These are phyloP conservation scores for Characodon lateralis DNA, from an alignment of 2,797 vertebrate species.

Conservation along the genomic window DNA sequence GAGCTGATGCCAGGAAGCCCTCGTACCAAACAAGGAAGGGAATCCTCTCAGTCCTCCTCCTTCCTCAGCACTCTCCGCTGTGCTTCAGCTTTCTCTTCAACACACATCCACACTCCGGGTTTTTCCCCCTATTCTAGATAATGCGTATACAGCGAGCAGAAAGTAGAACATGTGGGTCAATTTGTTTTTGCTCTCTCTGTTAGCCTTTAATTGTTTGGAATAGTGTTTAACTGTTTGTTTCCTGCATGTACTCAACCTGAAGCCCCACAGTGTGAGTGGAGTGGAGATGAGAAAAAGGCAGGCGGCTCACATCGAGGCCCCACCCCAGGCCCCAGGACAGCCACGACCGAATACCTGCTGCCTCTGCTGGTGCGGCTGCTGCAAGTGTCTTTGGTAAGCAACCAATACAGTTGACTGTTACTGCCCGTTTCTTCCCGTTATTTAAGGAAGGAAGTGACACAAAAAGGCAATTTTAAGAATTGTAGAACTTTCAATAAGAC, in stretches of 20 bases:
- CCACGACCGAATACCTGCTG: slow-evolving; percentile 97
- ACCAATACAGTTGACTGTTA: no score
- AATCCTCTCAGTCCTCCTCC: slow-evolving; percentile 50
- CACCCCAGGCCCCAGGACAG: slow-evolving; percentile 89
- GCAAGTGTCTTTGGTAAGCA: slow-evolving; percentile 97
- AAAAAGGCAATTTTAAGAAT: not conserved
- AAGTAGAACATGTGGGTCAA: not conserved
- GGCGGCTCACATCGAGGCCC: slow-evolving; percentile 95
- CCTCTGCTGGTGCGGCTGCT: slow-evolving; percentile 99
- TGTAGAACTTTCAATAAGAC: not conserved
- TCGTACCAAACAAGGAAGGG: slow-evolving; percentile 56
- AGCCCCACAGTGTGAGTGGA: slow-evolving; percentile 86
- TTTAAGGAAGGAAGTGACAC: not conserved
- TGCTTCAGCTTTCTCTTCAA: slow-evolving; percentile 8
- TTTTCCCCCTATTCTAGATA: not conserved
- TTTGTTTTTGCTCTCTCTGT: not conserved
- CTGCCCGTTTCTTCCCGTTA: not conserved
- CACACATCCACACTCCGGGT: slow-evolving; percentile 5
- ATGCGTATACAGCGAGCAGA: slow-evolving; percentile 3
- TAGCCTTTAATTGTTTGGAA: not conserved
- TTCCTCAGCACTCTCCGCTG: slow-evolving; percentile 35
- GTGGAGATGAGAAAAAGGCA: slow-evolving; percentile 99
- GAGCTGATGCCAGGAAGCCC: slow-evolving; percentile 44
- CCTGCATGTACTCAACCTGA: slow-evolving; percentile 12
- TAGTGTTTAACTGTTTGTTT: slow-evolving; percentile 30